Evolutionary conservation across 2,888 invertebrate species (phyloP).

Genomic region (Athetis lepigone): DNA sequence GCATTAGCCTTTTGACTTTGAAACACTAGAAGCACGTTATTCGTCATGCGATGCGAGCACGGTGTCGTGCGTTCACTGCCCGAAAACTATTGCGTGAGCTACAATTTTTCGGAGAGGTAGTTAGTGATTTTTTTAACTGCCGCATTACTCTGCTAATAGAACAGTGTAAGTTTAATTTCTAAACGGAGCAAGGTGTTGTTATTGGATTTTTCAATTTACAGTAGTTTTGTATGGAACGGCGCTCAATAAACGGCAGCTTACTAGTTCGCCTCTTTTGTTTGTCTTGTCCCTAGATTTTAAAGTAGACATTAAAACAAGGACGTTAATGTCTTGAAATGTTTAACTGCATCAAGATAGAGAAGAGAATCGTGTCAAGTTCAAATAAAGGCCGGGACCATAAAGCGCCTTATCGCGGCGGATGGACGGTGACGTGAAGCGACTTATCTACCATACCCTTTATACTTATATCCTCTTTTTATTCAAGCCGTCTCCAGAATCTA

Average conservation of each 20-base stretch:
- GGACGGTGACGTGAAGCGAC: constrained; percentile 73
- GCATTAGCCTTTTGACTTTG: constrained; percentile 47
- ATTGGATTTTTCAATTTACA: constrained; percentile 29
- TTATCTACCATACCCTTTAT: constrained; percentile 75
- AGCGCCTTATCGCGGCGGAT: constrained; percentile 81
- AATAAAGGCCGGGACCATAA: constrained; percentile 83
- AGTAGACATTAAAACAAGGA: constrained; percentile 40
- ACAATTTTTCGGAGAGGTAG: constrained; percentile 33
- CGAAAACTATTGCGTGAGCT: constrained; percentile 59
- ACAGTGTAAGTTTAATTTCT: constrained; percentile 31
- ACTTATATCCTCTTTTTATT: constrained; percentile 70
- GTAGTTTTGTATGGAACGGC: constrained; percentile 5
- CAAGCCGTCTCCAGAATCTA: constrained; percentile 60
- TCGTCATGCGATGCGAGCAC: constrained; percentile 53
- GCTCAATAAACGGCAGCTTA: constrained; percentile 8
- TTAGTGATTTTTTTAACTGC: constrained; percentile 27
- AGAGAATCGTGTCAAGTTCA: constrained; percentile 82
- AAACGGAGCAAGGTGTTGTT: constrained; percentile 11
- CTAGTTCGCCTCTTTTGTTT: too few relatives aligned
- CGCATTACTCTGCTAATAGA: constrained; percentile 18
- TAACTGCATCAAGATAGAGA: constrained; percentile 75
- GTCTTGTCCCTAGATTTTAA: constrained; percentile 10
- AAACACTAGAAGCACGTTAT: constrained; percentile 44
- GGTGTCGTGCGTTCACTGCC: constrained; percentile 46
- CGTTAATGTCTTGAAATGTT: constrained; percentile 68